Base-by-base conservation (phyloP, 2,888 invertebrate species). In the Lysandra bellargus region DNA sequence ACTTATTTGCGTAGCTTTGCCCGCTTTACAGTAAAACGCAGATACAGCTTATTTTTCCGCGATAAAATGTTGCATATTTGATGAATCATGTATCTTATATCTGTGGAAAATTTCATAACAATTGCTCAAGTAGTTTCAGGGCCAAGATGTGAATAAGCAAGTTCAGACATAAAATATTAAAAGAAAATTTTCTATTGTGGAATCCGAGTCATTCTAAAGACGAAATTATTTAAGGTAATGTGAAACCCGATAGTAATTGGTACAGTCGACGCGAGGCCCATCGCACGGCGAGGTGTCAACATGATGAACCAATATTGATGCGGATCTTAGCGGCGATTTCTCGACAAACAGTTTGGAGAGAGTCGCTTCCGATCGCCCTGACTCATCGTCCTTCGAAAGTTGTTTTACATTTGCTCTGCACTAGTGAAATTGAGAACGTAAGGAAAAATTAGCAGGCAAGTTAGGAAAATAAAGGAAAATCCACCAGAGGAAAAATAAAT, bases 321-420 rank as follows among this genome's bases (percentile, higher is more conserved):
- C 44, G 23, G 49, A 49, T 49, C 49, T 75, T 75, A 49, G 75
- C 75, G 75, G 12, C 75, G 75, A 75, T 75, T 75, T 75, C 75
- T 49, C 75, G 30, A 23, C 44, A 44, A 75, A 75, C 75, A 23
- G 49, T 75, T 75, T 30, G 49, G 75, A 75, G 75, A 75, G 75
- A 75, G 75, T 75, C 44, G 44, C 74, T 1, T 75, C 23, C 75
- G 75, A 75, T 75, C 44, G 23, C 23, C 4, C 49, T 44, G 44
- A 74, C 44, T 75, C 75, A 75, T 49, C 23, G 75, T 75, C 75
- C 75, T 75, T 44, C 23, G 75, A 44, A 75, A 75, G 75, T 75
- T 1, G 69, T 12, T 33, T 69, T 69, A 33, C 33, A 14, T 69
- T 9, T 64, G 12, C 30, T 30, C 30, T 30, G 30, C 7, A 12